phyloP scores from a whole-genome alignment of 2,888 invertebrate genomes.

The Taphrorychus bicolor region DNA sequence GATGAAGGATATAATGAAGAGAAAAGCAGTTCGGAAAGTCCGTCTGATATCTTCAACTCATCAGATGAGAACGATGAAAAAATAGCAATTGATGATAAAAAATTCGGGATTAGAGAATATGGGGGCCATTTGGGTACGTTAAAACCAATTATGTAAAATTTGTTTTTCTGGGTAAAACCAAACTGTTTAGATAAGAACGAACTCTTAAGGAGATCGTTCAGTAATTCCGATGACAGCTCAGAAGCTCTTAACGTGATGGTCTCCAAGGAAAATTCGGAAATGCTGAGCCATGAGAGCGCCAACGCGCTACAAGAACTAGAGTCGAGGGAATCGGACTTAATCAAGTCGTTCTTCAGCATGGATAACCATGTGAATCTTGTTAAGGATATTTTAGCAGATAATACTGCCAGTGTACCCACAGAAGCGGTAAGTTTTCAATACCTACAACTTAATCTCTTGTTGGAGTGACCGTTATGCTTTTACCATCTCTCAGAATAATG shows the following conservation, averaged over 20 bases:
- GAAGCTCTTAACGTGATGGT: conserved; percentile 57
- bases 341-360: conserved; percentile 45
- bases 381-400: conserved; percentile 52
- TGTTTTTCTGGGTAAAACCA: too few species aligned
- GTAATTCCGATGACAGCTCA: too few species aligned
- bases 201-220: too few species aligned
- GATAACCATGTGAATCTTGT: conserved; percentile 51
- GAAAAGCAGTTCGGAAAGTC: conserved; percentile 1
- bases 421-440: too few species aligned
- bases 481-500: too few species aligned
- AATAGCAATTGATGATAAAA: background rate
- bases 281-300: conserved; percentile 61
- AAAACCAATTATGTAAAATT: background rate
- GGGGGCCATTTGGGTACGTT: background rate
- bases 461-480: too few species aligned
- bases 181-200: too few species aligned
- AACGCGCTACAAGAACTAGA: conserved; percentile 64
- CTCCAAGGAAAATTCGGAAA: conserved; percentile 63
- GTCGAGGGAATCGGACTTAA: conserved; percentile 62
- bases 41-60: background rate
- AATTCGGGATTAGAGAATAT: conserved; percentile 27
- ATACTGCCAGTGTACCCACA: conserved; percentile 47
- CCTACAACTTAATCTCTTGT: too few species aligned
- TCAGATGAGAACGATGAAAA: background rate
- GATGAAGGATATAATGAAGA: background rate